Base-by-base conservation (phyloP, 1,140 invertebrate species). In the Thaumatotibia leucotreta region DNA sequence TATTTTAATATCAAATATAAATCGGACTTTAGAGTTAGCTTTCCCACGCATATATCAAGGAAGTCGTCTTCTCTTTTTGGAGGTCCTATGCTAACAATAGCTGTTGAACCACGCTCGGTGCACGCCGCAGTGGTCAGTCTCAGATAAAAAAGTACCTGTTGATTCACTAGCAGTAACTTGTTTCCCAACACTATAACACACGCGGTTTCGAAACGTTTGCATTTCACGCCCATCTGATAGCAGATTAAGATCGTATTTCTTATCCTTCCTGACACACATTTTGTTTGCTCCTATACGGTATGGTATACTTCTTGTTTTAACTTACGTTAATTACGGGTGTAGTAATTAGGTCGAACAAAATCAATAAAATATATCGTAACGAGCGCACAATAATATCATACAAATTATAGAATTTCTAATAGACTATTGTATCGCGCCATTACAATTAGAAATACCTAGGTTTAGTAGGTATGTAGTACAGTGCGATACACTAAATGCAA, bases 161-260 rank as follows among this genome's bases (percentile, higher is more conserved):
- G 52, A 63, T 71, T 64, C 29, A 70, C 66, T 70, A 76, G 70
- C 68, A 69, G 63, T 65, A 63, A 69, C 72, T 68, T 61, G 68
- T 79, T 75, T 72, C 69, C 58, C 73, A 67, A 72, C 66, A 69
- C 65, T 67, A 67, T 14, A 29, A 61, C 29, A 27, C 58, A 61
- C 10, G 45, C 24, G 61, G 58, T 73, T 69, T 65, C 67, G 64
- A 73, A 76, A 73, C 39, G 39, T 74, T 74, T 70, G 66, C 64
- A 64, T 72, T 75, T 66, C 68, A 72, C 64, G 67, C 64, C 67
- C 58, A 69, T 70, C 66, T 67, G 52, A 77, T 76, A 67, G 54
- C 58, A 64, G 74, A 76, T 76, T 68, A 72, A 65, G 69, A 70
- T 72, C 67, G 29, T 69, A 29, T 62, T 33, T 35, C 24, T 58